phyloP scores from a whole-genome alignment of 1,140 invertebrate species.

The Ceratosolen solmsi region DNA sequence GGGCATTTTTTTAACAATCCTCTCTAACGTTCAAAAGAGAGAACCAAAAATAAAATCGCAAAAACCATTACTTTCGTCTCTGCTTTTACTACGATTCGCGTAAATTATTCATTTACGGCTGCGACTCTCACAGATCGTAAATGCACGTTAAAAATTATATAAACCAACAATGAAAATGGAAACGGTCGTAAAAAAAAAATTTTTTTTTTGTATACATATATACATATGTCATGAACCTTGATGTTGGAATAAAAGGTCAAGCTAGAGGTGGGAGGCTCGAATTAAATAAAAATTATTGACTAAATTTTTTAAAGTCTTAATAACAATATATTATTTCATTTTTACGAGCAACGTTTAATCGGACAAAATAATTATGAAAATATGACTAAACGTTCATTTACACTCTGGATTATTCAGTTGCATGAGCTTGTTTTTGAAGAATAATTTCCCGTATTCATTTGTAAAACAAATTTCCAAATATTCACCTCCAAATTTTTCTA shows the following conservation, averaged over 20 bases:
- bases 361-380: no score
- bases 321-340: no score
- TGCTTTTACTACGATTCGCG: constrained; percentile 17
- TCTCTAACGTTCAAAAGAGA: constrained; percentile 10
- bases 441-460: no score
- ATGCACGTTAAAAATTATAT: constrained; percentile 41
- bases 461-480: no score
- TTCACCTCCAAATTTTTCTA: no score
- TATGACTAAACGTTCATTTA: no score
- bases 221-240: constrained; percentile 29
- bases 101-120: constrained; percentile 30
- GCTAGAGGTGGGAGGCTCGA: neutral
- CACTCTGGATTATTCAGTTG: no score
- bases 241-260: constrained; percentile 9
- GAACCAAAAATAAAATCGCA: constrained; percentile 14
- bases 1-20: constrained; percentile 21
- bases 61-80: constrained; percentile 37
- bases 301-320: neutral
- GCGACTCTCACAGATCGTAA: constrained; percentile 13
- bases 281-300: neutral
- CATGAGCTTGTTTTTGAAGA: no score
- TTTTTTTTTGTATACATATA: no score
- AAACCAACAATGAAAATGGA: constrained; percentile 35
- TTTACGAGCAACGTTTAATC: no score
- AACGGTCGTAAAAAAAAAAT: neutral